phyloP scores from a whole-genome alignment of 2,888 invertebrate genomes.

The Parasteatoda lunata region DNA sequence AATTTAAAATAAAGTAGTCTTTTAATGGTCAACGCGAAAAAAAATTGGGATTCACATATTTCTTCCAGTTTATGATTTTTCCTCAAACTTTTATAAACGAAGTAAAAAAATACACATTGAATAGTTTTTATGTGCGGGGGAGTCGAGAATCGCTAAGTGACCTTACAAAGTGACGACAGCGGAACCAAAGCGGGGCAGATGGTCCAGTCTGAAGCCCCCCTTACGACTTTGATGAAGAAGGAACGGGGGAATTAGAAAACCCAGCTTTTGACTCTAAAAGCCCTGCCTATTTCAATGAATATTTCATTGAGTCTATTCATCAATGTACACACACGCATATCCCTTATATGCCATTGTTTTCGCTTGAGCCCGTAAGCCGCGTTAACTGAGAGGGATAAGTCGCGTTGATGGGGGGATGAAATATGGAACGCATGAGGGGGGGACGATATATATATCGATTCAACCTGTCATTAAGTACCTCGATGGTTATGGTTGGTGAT shows the following conservation, averaged over 20 bases:
- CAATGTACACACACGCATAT: constrained; percentile 51
- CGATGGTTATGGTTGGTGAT: constrained; percentile 63
- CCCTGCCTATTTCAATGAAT: constrained; percentile 51
- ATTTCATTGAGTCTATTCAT: constrained; percentile 67
- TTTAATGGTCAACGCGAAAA: no score
- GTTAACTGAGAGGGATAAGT: constrained; percentile 19
- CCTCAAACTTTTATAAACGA: no score
- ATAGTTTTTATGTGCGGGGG: not conserved
- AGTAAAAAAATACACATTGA: no score
- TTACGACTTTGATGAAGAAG: constrained; percentile 27
- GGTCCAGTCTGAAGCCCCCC: not conserved
- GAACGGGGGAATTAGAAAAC: not conserved
- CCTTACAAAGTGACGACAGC: constrained; percentile 19
- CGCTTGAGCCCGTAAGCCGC: constrained; percentile 15
- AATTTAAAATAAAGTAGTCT: no score
- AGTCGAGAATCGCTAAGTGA: not conserved
- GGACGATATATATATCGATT: constrained; percentile 55
- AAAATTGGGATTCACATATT: no score
- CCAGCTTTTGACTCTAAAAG: constrained; percentile 63
- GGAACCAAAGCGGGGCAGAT: constrained; percentile 42
- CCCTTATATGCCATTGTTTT: constrained; percentile 45
- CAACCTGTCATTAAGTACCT: constrained; percentile 67
- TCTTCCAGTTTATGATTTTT: no score
- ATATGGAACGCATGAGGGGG: constrained; percentile 15
- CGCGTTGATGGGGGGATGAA: not conserved